Base-by-base conservation (phyloP, 2,797 vertebrate genomes). In the Tenualosa ilisha region DNA sequence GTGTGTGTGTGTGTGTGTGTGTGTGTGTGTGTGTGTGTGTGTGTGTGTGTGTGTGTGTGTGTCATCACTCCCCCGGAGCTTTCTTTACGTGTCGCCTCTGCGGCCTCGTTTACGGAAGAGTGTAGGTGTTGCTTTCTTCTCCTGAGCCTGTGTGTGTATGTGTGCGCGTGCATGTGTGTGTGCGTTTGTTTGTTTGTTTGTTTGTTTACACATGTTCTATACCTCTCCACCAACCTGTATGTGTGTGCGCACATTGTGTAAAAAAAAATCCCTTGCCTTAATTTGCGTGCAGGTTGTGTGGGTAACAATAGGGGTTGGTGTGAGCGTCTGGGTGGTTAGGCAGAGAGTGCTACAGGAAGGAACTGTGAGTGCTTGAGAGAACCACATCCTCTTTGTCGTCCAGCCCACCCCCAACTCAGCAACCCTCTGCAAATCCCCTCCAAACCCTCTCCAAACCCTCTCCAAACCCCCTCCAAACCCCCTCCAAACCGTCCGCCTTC, bases 11-110 rank as follows among this genome's bases (percentile, higher is more conserved):
- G 12, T 15, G 65, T 37, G 65, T 68, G 63, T 72, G 11, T 37
- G 26, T 24, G 65, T 72, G 65, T 72, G 65, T 72, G 65, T 15
- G 65, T 24, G 26, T 72, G 65, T 37, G 65, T 72, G 12, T 15
- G 65, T 37, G 65, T 37, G 65, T 37, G 26, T 72, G 26, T 83
- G 72, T 81, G 81, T 85, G 82, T 51, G 85, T 51, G 82, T 88
- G 86, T 85, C 89, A 84, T 86, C 84, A 63, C 72, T 86, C 81
- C 85, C 83, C 84, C 81, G 54, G 63, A 20, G 84, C 56, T 72
- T 72, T 84, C 59, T 61, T 82, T 83, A 68, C 63, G 81, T 53
- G 83, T 85, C 84, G 85, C 84, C 85, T 86, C 85, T 86, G 82
- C 59, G 59, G 59, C 59, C 59, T 63, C n/a, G 22, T 63, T 63